phyloP scores from a whole-genome alignment of 2,888 invertebrate genomes.

The Macrophya alboannulata region DNA sequence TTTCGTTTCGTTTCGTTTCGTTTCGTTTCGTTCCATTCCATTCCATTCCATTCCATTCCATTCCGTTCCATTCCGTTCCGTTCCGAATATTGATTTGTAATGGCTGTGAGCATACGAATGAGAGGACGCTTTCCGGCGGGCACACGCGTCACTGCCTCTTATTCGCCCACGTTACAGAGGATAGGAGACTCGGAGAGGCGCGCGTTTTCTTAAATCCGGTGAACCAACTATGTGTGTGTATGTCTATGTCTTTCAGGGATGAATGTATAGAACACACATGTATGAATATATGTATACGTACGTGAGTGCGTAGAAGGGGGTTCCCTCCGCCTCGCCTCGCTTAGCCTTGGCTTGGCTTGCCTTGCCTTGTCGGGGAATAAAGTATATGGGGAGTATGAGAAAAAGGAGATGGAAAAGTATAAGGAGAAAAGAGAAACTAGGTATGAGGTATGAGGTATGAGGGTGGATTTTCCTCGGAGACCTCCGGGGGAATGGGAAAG shows the following conservation, averaged over 20 bases:
- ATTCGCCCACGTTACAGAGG: conserved; percentile 68
- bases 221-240: neutral
- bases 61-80: conserved; percentile 58
- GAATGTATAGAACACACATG: neutral
- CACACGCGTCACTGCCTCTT: conserved; percentile 78
- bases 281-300: conserved; percentile 7
- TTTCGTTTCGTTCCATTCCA: conserved; percentile 29
- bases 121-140: conserved; percentile 77
- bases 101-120: conserved; percentile 77
- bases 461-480: conserved; percentile 55
- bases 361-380: conserved; percentile 53
- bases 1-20: conserved; percentile 58
- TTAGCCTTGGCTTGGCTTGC: conserved; percentile 49
- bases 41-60: conserved; percentile 58
- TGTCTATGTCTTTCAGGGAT: neutral
- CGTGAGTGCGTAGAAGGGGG: neutral
- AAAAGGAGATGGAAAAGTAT: conserved; percentile 62
- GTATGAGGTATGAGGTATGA: conserved; percentile 1
- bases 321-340: conserved; percentile 53
- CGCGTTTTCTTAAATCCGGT: conserved; percentile 54
- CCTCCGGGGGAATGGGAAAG: conserved; percentile 71
- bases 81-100: conserved; percentile 59
- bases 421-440: conserved; percentile 56
- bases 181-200: conserved; percentile 64
- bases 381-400: neutral